These are phyloP conservation scores for Tiliacea citrago DNA, from an alignment of 2,888 invertebrate genomes.

Conservation along the genomic window DNA sequence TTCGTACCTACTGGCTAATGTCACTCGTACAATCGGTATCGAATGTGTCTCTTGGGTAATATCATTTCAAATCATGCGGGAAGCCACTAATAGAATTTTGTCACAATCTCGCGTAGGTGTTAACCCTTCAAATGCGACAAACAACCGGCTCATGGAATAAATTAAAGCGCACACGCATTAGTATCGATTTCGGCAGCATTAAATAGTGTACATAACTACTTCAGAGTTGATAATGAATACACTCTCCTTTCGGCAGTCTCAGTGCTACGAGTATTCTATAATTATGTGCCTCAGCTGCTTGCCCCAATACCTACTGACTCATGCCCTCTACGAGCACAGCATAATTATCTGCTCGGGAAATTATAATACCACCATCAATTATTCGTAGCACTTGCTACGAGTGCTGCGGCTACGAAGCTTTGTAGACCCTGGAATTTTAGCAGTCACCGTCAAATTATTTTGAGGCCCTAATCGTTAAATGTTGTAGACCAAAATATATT, in stretches of 20 bases:
- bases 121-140: slow-evolving; percentile 58
- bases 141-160: slow-evolving; percentile 67
- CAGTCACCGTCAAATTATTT: background rate
- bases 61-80: slow-evolving; percentile 19
- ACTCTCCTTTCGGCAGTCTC: no score
- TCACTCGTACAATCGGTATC: background rate
- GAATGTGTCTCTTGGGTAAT: slow-evolving; percentile 20
- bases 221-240: no score
- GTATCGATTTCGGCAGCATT: slow-evolving; percentile 86
- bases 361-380: slow-evolving; percentile 30
- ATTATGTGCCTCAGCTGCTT: no score
- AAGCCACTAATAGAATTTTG: slow-evolving; percentile 34
- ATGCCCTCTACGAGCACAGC: slow-evolving; percentile 63
- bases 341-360: slow-evolving; percentile 40
- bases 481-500: background rate
- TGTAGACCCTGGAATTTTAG: background rate
- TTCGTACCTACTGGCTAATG: background rate
- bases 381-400: slow-evolving; percentile 22
- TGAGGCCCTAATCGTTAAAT: background rate
- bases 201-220: no score
- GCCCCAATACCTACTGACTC: slow-evolving; percentile 51
- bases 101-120: slow-evolving; percentile 45
- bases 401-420: background rate
- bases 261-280: no score
- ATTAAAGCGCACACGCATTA: slow-evolving; percentile 79